These are phyloP conservation scores for Dascillus cervinus DNA, from an alignment of 2,888 invertebrate genomes.

Conservation along the genomic window DNA sequence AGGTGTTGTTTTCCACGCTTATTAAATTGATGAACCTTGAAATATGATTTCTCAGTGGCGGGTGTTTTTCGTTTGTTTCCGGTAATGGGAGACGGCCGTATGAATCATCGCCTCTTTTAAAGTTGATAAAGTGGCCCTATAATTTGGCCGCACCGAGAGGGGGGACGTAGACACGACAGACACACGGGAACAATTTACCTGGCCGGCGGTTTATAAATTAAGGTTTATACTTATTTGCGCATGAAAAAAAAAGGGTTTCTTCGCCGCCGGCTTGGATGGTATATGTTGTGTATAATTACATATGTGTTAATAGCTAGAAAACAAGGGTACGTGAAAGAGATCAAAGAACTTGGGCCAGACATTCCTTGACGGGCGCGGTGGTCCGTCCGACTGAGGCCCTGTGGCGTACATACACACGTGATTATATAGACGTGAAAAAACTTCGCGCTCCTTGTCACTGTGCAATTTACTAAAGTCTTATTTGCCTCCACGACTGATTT, in stretches of 20 bases:
- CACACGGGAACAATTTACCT: constrained; percentile 20
- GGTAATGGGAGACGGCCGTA: constrained; percentile 18
- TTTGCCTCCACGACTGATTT: constrained; percentile 9
- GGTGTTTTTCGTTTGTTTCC: constrained; percentile 19
- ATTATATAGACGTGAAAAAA: constrained; percentile 31
- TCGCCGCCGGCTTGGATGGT: constrained; percentile 21
- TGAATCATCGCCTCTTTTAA: constrained; percentile 35
- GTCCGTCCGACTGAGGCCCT: constrained; percentile 27
- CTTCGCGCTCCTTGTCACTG: constrained; percentile 24
- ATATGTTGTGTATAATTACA: constrained; percentile 34
- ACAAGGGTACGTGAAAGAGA: constrained; percentile 31
- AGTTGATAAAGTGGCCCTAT: constrained; percentile 31
- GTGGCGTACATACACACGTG: constrained; percentile 34
- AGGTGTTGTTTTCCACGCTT: constrained; percentile 18
- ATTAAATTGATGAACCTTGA: constrained; percentile 28
- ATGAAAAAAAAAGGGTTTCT: constrained; percentile 24
- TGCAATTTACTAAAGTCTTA: constrained; percentile 21
- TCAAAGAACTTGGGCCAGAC: constrained; percentile 35
- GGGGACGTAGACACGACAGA: constrained; percentile 17
- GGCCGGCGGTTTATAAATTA: constrained; percentile 25
- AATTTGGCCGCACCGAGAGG: constrained; percentile 29
- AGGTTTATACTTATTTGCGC: constrained; percentile 30
- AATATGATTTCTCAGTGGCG: constrained; percentile 21
- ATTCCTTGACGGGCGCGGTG: constrained; percentile 30
- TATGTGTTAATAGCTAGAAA: constrained; percentile 35